Conservation (phyloP, 2,797 vertebrate species). For the Coilia nasus region DNA sequence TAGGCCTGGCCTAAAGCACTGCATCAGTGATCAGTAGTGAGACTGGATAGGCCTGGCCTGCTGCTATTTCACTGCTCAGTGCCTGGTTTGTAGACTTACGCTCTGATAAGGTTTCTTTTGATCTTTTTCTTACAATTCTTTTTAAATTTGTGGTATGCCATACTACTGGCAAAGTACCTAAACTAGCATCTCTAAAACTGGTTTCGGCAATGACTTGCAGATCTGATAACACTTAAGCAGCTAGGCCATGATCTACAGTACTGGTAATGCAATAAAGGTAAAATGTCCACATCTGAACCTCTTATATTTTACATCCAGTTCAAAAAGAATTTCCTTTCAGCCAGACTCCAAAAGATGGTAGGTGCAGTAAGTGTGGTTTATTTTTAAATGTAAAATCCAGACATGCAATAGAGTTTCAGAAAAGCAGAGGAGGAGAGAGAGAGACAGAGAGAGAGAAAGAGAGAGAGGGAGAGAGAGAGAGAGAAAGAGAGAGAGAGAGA, state of each 20-base stretch:
- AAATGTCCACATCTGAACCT: neutral
- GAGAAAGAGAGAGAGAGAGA: no score
- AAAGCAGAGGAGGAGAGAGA: neutral
- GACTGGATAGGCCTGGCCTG: neutral
- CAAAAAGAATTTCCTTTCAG: neutral
- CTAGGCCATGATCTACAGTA: neutral
- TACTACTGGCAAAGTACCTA: no score
- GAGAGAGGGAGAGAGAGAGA: no score
- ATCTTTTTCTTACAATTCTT: neutral
- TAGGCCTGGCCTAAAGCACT: no score
- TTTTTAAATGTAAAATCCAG: neutral
- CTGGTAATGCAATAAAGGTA: neutral
- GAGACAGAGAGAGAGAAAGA: no score
- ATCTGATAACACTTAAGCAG: no score
- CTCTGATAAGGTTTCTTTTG: neutral
- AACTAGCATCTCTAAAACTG: no score
- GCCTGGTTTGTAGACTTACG: neutral
- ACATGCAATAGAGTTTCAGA: neutral
- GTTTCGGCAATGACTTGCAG: no score
- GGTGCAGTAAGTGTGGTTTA: neutral
- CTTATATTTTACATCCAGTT: neutral
- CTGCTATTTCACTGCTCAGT: neutral
- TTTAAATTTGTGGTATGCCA: no score
- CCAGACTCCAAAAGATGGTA: neutral
- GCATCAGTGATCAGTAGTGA: no score